phyloP scores from a whole-genome alignment of 2,888 invertebrate genomes.

The Lingula anatina region DNA sequence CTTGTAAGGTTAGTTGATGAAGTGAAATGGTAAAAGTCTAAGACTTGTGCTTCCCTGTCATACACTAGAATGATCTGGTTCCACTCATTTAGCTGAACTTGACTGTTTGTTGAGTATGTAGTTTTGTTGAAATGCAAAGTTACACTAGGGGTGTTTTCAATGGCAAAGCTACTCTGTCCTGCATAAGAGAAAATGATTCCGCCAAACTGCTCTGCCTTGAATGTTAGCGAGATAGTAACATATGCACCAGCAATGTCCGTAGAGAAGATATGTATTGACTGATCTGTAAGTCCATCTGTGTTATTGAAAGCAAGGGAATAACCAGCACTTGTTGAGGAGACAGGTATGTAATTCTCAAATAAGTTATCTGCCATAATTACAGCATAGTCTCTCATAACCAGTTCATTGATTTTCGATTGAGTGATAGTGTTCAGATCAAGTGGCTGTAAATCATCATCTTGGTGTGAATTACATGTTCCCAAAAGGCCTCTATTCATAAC shows the following conservation, averaged over 20 bases:
- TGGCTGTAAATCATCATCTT: no score
- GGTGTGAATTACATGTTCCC: no score
- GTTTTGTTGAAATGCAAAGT: constrained; percentile 16
- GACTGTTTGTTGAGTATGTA: constrained; percentile 7
- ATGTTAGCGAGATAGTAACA: no score
- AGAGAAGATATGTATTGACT: no score
- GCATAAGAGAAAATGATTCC: constrained; percentile 23
- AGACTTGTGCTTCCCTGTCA: constrained; percentile 8
- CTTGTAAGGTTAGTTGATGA: constrained; percentile 14
- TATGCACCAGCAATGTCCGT: no score
- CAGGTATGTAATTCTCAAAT: no score
- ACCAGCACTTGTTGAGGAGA: constrained; percentile 11
- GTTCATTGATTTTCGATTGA: no score
- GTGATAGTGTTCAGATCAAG: no score
- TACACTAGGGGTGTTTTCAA: constrained; percentile 19
- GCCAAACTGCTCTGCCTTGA: constrained; percentile 26
- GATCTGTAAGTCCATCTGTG: constrained; percentile 15
- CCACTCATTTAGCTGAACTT: constrained; percentile 16
- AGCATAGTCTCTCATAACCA: no score
- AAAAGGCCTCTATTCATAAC: no score
- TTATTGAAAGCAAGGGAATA: constrained; percentile 24
- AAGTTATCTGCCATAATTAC: no score
- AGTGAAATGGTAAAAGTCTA: constrained; percentile 22
- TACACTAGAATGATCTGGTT: constrained; percentile 27
- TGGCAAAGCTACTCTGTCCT: constrained; percentile 18